These are phyloP conservation scores for Cygnus buccinator DNA, from an alignment of 2,113 vertebrate species.

Conservation along the genomic window DNA sequence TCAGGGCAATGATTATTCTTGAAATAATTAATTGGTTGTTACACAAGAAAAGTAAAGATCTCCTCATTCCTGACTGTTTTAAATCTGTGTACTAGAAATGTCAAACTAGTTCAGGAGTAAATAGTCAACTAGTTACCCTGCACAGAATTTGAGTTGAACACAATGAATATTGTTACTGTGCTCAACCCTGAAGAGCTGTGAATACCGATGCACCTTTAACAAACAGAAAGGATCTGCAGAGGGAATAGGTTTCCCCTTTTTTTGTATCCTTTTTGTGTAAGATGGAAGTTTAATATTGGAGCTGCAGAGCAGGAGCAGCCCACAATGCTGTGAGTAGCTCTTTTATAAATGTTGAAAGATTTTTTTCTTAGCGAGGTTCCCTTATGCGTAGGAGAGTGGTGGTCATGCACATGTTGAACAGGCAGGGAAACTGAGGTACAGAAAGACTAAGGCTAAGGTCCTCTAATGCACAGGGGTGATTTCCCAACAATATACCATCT, in stretches of 20 bases:
- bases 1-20: not conserved
- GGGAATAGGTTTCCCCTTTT: not conserved
- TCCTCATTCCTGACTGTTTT: not conserved
- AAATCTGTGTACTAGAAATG: not conserved
- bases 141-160: not conserved
- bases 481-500: not conserved
- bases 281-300: not conserved
- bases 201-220: not conserved
- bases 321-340: not conserved
- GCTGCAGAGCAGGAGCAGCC: not conserved
- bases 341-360: not conserved
- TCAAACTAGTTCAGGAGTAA: not conserved
- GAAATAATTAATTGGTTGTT: conserved; percentile 14
- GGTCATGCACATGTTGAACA: not conserved
- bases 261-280: not conserved
- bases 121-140: not conserved
- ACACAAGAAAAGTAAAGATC: not conserved
- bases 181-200: accelerated
- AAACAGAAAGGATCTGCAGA: not conserved
- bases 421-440: not conserved
- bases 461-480: not conserved
- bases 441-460: not conserved
- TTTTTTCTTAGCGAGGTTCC: not conserved
- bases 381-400: not conserved
- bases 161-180: not conserved